Base-by-base conservation (phyloP, 2,888 invertebrate species). In the Gortyna flavago region DNA sequence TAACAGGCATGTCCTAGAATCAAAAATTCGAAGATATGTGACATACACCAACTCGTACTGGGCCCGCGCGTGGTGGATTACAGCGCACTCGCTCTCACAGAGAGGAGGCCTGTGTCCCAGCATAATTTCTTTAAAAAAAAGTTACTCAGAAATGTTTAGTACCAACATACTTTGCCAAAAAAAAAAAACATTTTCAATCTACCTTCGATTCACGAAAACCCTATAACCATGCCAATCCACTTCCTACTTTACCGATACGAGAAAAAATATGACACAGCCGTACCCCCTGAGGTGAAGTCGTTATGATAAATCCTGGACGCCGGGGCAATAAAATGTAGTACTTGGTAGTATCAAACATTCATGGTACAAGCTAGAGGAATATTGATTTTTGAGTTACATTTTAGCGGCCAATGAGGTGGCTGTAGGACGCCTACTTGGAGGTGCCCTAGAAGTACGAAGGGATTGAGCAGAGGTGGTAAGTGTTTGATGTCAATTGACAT, bases 361-460 rank as follows among this genome's bases (percentile, higher is more conserved):
- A 95, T 93, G 92, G 89, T 88, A 67, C 59, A 51, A 48, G 62
- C 68, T 64, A 75, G 66, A 77, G 72, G 76, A 61, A 79, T 95
- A 95, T 95, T 92, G 95, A 95, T 95, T 95, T 93, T 91, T 80
- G 83, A 21, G 72, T 75, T 79, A 86, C 79, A 75, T 77, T 62
- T 74, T 71, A 57, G 64, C 78, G 72, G 81, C 94, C 94, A 94
- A 94, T 94, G 81, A 87, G 75, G 41, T 73, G 61, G 25, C 13
- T 25, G n/a, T 29, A 48, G 73, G 62, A 93, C 94, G 94, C 94
- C 94, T 88, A 89, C 90, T 77, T 41, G 0, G 54, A 29, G 16
- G 5, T 21, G 32, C 13, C 35, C 4, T 1, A 76, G 90, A 93
- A 78, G 79, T 86, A 41, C 2, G 89, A 90, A 85, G 21, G 0